phyloP scores from a whole-genome alignment of 1,140 invertebrate species.

The Venturia canescens region DNA sequence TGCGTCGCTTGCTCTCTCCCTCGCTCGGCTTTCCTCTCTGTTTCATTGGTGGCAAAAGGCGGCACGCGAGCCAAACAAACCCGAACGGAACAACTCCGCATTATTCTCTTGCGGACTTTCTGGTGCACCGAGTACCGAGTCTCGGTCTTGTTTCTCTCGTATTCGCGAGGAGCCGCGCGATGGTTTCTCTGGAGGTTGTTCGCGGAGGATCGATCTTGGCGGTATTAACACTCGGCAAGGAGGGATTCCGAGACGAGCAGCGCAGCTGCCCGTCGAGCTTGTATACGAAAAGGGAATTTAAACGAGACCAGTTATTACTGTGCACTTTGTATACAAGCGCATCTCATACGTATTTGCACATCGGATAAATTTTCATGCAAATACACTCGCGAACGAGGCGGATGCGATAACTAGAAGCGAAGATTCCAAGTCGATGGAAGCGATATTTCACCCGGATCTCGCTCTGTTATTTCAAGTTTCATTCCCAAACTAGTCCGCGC shows the following conservation, averaged over 20 bases:
- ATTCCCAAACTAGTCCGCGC: slow-evolving; percentile 11
- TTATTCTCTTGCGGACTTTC: neutral
- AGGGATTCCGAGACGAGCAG: slow-evolving; percentile 11
- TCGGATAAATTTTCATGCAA: neutral
- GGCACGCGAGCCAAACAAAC: slow-evolving; percentile 73
- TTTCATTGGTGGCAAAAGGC: neutral
- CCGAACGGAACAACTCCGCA: slow-evolving; percentile 48
- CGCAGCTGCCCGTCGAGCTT: slow-evolving; percentile 4
- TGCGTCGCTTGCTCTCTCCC: slow-evolving; percentile 15
- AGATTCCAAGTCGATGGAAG: slow-evolving; percentile 21
- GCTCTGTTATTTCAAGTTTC: slow-evolving; percentile 35
- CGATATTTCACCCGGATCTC: slow-evolving; percentile 27
- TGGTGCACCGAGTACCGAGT: neutral
- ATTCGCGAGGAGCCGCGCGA: neutral
- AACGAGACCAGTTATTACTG: neutral
- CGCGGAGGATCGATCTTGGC: slow-evolving; percentile 33
- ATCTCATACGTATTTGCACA: neutral
- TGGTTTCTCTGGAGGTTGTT: neutral
- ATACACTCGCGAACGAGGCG: neutral
- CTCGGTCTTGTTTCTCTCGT: slow-evolving; percentile 25
- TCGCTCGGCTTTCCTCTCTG: neutral
- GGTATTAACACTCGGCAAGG: slow-evolving; percentile 41
- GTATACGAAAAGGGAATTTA: slow-evolving; percentile 23
- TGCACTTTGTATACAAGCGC: neutral
- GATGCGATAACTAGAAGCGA: slow-evolving; percentile 27